Evolutionary conservation across 2,888 invertebrate species (phyloP), one percentile per base, ranked within the genome.

Genomic region (Uropetala carovei): DNA sequence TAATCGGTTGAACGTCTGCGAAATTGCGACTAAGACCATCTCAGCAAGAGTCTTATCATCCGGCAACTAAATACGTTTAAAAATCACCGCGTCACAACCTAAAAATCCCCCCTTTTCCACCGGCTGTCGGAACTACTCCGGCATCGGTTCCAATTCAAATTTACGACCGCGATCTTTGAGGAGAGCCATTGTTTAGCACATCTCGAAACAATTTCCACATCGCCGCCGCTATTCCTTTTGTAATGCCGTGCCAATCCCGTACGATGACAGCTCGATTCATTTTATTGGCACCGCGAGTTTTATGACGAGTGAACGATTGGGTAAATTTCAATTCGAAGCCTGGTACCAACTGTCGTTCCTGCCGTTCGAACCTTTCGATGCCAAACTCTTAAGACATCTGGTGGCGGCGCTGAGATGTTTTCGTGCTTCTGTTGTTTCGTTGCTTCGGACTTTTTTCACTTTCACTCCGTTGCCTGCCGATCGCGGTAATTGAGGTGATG

Each of bases 191-290:
- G 75, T 75, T 75, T 27, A 11, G 27, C 1, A 27, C 13, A 27
- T 13, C 18, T 13, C 27, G 75, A 75, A 75, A 75, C 4, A 18
- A 8, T 13, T 75, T 75, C 13, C 75, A 75, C 8, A 75, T 27
- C 7, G 11, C 11, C 13, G 11, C 22, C 14, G 43, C 11, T 13
- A 27, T 27, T 11, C 22, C 22, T 75, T 75, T 75, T 75, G 75
- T 27, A 75, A 75, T 27, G 22, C 27, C 27, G 22, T 27, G 5
- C 75, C 75, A 27, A 75, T 75, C 75, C 75, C 27, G 22, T 27
- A 27, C 75, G 75, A 27, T 75, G 75, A 75, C 27, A 75, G 27
- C 27, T 75, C 14, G 75, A 75, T 75, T 75, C 75, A 75, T 75
- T 75, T 4, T 11, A 75, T 75, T 13, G 10, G 75, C 1, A 75